Evolutionary conservation across 2,888 invertebrate species (phyloP), one percentile per base, ranked within the genome.

Genomic region (Tinea semifulvella): DNA sequence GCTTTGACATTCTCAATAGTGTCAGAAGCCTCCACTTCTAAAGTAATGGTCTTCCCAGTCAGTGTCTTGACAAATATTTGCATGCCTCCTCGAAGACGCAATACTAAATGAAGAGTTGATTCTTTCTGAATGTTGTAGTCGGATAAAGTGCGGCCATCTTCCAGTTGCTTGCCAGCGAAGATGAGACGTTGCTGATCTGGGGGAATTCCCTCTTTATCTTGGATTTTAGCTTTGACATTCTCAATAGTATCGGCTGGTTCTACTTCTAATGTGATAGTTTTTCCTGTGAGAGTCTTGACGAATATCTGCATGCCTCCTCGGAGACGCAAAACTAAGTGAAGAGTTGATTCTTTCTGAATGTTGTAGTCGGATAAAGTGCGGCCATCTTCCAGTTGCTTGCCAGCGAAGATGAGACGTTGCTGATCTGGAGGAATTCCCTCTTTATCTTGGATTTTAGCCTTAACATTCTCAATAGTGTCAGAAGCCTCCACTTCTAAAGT

Each of bases 361-460:
- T 73, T 73, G 49, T 74, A 74, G 45, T 74, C 73, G 0, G 70
- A 71, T 0, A 74, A 52, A 0, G 73, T 74, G 39, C 73, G 67
- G 0, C 73, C 73, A 52, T 74, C 73, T 49, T 74, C 73, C 0
- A 74, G 28, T 18, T 73, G 73, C 19, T 73, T 74, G 0, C 73
- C 73, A 3, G 73, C 73, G 11, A 74, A 74, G 50, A 74, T 74
- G 0, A 74, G 42, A 2, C 73, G 53, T 51, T 73, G 73, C 44
- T 73, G 73, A 48, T 73, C 73, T 46, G 73, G 73, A 1, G 73
- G 73, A 2, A 73, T 73, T 0, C 73, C 73, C 42, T 73, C 73
- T 11, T 73, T 73, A 52, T 73, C 72, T 42, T 73, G 72, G 2
- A 73, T 73, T 31, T 73, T 73, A 0, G 73, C 72, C 17, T 73